Conservation (phyloP, 2,113 vertebrate genomes). For the Lophura nycthemera region DNA sequence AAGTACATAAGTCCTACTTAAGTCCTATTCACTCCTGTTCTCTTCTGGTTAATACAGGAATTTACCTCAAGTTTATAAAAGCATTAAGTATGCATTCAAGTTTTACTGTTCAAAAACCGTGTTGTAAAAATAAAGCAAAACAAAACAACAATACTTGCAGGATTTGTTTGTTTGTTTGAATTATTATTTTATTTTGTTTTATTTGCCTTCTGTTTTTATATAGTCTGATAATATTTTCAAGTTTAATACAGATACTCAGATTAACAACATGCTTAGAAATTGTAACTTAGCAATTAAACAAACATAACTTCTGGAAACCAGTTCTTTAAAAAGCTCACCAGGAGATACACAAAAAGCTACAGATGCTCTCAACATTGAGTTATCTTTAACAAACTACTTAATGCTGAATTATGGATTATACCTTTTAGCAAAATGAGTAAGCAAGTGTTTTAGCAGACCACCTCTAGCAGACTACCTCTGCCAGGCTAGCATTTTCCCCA, state of each 20-base stretch:
- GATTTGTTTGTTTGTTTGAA: background rate
- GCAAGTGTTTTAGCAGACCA: constrained; percentile 17
- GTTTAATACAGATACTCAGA: background rate
- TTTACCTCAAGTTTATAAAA: background rate
- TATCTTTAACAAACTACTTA: background rate
- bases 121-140: background rate
- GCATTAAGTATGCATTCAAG: background rate
- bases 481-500: constrained; percentile 9
- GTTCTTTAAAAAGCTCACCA: background rate
- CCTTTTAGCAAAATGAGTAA: constrained; percentile 52
- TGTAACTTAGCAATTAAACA: background rate
- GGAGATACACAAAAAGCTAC: background rate
- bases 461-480: background rate
- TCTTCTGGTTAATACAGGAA: background rate
- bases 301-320: background rate
- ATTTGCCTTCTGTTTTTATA: background rate
- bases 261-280: background rate
- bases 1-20: background rate
- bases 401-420: constrained; percentile 22
- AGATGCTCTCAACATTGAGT: background rate
- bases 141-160: background rate
- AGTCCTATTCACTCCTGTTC: background rate
- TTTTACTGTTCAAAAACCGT: background rate
- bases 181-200: background rate
- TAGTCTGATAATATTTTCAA: background rate